Percentiles rank a stretch among this genome's conserved stretches.
These are phyloP conservation scores for Nineta flava DNA, from an alignment of 2,888 invertebrate genomes.

Conservation along the genomic window DNA sequence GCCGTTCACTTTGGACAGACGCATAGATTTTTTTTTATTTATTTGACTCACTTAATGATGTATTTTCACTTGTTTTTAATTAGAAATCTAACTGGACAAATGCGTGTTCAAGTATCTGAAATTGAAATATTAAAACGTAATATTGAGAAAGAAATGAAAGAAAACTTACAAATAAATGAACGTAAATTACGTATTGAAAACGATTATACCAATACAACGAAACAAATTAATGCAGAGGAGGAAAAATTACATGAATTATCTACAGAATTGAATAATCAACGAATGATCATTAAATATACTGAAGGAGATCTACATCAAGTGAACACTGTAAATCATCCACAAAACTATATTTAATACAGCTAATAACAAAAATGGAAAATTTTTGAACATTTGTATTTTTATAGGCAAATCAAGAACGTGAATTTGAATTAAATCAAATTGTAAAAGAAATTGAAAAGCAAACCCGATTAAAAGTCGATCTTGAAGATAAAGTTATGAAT, in stretches of 20 bases:
- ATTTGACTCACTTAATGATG: not conserved
- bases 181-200: constrained; percentile 38
- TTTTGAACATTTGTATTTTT: constrained; percentile 15
- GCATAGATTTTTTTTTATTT: not conserved
- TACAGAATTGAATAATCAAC: constrained; percentile 34
- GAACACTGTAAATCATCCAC: constrained; percentile 18
- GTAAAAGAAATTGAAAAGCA: constrained; percentile 34
- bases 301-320: constrained; percentile 42
- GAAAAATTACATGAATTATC: constrained; percentile 34
- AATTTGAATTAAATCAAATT: constrained; percentile 17
- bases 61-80: not conserved
- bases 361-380: too few relatives aligned
- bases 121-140: constrained; percentile 51
- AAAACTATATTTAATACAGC: too few relatives aligned
- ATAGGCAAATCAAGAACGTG: constrained; percentile 34
- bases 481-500: constrained; percentile 48
- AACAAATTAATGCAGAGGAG: constrained; percentile 34
- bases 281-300: constrained; percentile 41
- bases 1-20: too few relatives aligned
- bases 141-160: constrained; percentile 45
- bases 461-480: constrained; percentile 32
- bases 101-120: constrained; percentile 25
- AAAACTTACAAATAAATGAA: constrained; percentile 44
- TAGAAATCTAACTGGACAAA: not conserved
- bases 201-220: constrained; percentile 34